phyloP scores from a whole-genome alignment of 2,888 invertebrate species.

The Hirudinaria manillensis region DNA sequence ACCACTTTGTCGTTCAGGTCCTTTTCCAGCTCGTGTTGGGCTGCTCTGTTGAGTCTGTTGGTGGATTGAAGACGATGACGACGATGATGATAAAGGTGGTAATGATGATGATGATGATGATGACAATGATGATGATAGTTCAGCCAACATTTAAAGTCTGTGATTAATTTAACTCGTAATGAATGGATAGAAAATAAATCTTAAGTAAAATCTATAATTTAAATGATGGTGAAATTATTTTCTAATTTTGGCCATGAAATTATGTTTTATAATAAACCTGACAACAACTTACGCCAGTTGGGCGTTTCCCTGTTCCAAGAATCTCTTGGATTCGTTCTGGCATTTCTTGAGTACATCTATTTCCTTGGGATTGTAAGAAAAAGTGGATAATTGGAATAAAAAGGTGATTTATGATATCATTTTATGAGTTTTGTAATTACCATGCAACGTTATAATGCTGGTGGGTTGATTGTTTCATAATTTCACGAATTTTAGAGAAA shows the following conservation, averaged over 20 bases:
- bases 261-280: not conserved
- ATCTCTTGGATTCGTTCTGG: slow-evolving; percentile 69
- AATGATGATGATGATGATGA: too few species aligned
- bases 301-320: slow-evolving; percentile 54
- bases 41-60: slow-evolving; percentile 52
- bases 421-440: too few species aligned
- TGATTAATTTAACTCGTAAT: too few species aligned
- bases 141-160: too few species aligned
- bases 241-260: not conserved
- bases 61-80: not conserved
- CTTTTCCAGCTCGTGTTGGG: slow-evolving; percentile 73
- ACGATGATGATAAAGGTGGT: not conserved
- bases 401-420: not conserved
- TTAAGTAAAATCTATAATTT: too few species aligned
- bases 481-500: too few species aligned
- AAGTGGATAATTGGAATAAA: slow-evolving; percentile 14
- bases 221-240: too few species aligned
- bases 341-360: slow-evolving; percentile 72
- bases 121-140: too few species aligned
- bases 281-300: slow-evolving; percentile 48
- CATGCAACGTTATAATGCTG: too few species aligned
- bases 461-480: too few species aligned
- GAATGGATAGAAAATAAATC: too few species aligned
- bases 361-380: slow-evolving; percentile 57
- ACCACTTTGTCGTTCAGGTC: slow-evolving; percentile 73